A percentile compares a stretch with the other conserved stretches of the same genome.
Conservation (phyloP, 64 coral and sea anemone genomes). For the Acropora yongei region DNA sequence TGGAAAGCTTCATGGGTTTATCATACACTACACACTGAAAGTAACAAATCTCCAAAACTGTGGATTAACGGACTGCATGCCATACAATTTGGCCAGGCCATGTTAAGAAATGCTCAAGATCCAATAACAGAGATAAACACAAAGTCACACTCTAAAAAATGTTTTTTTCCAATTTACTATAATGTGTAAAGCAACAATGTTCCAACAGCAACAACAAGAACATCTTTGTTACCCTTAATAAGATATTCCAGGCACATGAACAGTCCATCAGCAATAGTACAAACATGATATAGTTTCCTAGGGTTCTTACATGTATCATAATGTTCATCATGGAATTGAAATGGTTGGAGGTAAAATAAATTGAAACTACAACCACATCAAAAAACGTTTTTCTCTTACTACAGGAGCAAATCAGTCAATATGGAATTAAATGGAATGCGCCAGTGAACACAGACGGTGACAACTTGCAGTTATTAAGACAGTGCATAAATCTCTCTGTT, state of each 20-base stretch:
- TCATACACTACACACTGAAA: conserved; percentile 55
- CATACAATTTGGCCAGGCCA: conserved; percentile 46
- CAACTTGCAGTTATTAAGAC: conserved; percentile 37
- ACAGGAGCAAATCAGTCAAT: conserved; percentile 60
- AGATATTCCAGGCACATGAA: neutral
- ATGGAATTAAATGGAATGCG: conserved; percentile 71
- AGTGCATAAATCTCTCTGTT: conserved; percentile 31
- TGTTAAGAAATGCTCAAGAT: neutral
- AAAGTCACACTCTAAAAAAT: conserved; percentile 21
- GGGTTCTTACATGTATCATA: neutral
- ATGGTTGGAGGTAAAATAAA: neutral
- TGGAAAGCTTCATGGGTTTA: conserved; percentile 65
- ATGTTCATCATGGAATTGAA: neutral
- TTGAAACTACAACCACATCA: too few species aligned
- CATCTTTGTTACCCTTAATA: too few species aligned
- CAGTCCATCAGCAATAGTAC: neutral
- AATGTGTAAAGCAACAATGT: too few species aligned
- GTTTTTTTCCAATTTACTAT: neutral
- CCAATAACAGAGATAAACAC: conserved; percentile 53
- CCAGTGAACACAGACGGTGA: conserved; percentile 37
- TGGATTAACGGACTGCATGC: conserved; percentile 59
- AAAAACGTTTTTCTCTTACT: neutral
- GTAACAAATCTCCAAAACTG: conserved; percentile 68
- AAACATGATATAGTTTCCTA: neutral
- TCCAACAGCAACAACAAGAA: too few species aligned